Evolutionary conservation across 2,113 vertebrate genomes (phyloP), one percentile per base, ranked within the genome.

Genomic region (Pachycephala philippinensis): DNA sequence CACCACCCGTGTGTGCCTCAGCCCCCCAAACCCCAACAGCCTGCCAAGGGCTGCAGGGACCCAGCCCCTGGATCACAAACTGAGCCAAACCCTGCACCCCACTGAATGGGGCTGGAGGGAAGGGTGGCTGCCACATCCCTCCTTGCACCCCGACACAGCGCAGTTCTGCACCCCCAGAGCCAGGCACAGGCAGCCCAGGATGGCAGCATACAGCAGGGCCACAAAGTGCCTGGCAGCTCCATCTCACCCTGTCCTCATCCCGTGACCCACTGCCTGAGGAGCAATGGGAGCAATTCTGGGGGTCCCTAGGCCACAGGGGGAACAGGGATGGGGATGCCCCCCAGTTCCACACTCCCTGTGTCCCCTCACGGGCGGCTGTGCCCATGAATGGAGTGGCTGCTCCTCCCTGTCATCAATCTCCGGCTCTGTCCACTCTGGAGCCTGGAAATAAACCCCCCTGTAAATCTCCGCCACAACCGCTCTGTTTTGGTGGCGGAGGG

Each of bases 31-130:
- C 96, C 97, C 97, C 98, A 95, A 95, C 93, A 97, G 97, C 98
- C 97, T 96, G 95, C 96, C 97, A 96, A 97, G 97, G 95, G 97
- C 97, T 98, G 97, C 95, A 96, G 98, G 96, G 96, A 98, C 96
- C 97, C 86, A 72, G 97, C 96, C 93, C 95, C 1, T 15, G 95
- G 56, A 31, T 94, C 79, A 87, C n/a, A 13, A 40, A 63, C 39
- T 35, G 49, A 28, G 79, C 35, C 26, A 31, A 49, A 37, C 35
- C 11, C 42, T 11, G 37, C 40, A 14, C 15, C 70, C 21, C 9
- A 1, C 20, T 15, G 33, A 37, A 16, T 0, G 0, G 31, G 37
- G 72, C 27, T 33, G 44, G 33, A 40, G 42, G 28, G 35, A 33
- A 19, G 33, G 23, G 1, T 1, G 5, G 21, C 79, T 40, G 39